A percentile compares a stretch with the other conserved stretches of the same genome.
These are phyloP conservation scores for Pangasius krempfi DNA, from an alignment of 2,797 vertebrate genomes.

Conservation along the genomic window DNA sequence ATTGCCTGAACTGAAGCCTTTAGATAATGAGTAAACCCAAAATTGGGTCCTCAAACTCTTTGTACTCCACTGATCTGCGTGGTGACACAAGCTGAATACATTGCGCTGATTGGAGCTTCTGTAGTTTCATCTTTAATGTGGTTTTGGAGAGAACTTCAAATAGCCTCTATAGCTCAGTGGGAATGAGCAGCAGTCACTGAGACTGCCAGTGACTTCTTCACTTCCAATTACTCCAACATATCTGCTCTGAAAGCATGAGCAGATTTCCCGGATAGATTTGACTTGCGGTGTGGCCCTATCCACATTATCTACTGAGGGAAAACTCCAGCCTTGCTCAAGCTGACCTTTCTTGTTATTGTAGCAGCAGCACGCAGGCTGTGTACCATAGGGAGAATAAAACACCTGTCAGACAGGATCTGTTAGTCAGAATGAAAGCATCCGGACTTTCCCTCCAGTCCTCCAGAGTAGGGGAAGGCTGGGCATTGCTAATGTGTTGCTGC, in stretches of 20 bases:
- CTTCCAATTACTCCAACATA: conserved; percentile 40
- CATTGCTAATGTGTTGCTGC: neutral
- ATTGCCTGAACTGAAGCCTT: conserved; percentile 19
- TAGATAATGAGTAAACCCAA: conserved; percentile 27
- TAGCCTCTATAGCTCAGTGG: conserved; percentile 18
- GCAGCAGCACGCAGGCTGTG: conserved; percentile 15
- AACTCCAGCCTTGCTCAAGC: conserved; percentile 25
- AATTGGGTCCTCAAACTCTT: neutral
- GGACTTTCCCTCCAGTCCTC: conserved; percentile 14
- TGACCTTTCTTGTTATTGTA: conserved; percentile 51
- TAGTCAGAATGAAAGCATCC: conserved; percentile 44
- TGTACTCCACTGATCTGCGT: conserved; percentile 18
- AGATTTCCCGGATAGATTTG: conserved; percentile 39
- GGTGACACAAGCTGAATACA: conserved; percentile 28
- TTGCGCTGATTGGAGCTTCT: conserved; percentile 8
- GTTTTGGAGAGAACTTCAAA: conserved; percentile 24
- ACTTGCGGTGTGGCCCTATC: conserved; percentile 10
- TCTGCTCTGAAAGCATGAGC: conserved; percentile 16
- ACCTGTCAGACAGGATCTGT: conserved; percentile 51
- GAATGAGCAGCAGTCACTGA: conserved; percentile 30
- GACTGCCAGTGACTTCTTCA: conserved; percentile 29
- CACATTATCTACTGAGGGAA: neutral
- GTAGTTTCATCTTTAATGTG: conserved; percentile 25
- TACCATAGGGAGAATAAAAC: conserved; percentile 44
- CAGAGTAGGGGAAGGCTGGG: neutral